Conservation (phyloP, 2,888 invertebrate species). For the Drosophila niveifrons region DNA sequence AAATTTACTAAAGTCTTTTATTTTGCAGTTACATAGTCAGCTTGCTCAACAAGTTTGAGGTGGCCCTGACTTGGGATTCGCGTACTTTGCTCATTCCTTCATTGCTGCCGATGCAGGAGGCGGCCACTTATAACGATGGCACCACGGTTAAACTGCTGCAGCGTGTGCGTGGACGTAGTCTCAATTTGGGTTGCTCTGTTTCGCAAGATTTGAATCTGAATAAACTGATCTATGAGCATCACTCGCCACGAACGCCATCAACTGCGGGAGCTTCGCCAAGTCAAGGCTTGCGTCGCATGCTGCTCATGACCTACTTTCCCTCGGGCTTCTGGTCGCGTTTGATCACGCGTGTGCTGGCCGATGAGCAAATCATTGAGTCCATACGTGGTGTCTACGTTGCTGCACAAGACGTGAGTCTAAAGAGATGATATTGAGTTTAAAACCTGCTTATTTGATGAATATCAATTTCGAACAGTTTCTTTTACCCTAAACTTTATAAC, state of each 20-base stretch:
- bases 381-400: conserved; percentile 90
- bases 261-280: conserved; percentile 23
- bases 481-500: background rate
- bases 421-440: no score
- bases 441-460: background rate
- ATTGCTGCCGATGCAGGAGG: conserved; percentile 93
- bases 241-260: conserved; percentile 33
- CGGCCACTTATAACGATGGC: conserved; percentile 83
- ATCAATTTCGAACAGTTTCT: no score
- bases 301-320: conserved; percentile 98
- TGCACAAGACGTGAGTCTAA: conserved; percentile 88
- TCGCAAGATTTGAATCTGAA: conserved; percentile 83
- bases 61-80: conserved; percentile 98
- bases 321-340: conserved; percentile 99
- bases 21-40: conserved; percentile 93
- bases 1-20: background rate
- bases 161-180: conserved; percentile 80
- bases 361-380: conserved; percentile 92
- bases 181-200: conserved; percentile 80
- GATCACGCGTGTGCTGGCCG: conserved; percentile 95
- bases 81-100: conserved; percentile 96
- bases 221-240: conserved; percentile 79
- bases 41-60: conserved; percentile 97
- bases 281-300: conserved; percentile 87
- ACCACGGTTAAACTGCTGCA: conserved; percentile 84